phyloP scores from a whole-genome alignment of 1,140 invertebrate species.

The Leguminivora glycinivorella region DNA sequence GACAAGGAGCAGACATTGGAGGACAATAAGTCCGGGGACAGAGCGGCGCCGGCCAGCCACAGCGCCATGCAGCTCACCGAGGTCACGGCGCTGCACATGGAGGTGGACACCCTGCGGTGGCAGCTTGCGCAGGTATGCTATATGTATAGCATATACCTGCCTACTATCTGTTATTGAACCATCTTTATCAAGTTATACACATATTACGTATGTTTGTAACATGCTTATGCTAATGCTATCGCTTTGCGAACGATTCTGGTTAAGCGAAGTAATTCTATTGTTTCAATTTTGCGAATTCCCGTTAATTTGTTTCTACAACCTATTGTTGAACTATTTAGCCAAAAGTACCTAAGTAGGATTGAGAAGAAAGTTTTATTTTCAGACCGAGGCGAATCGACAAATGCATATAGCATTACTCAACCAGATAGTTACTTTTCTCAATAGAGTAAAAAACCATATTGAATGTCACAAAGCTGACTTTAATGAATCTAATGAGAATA shows the following conservation, averaged over 20 bases:
- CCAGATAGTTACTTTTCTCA: slow-evolving; percentile 87
- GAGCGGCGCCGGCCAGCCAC: slow-evolving; percentile 38
- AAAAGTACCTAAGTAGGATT: not conserved
- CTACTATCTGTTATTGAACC: not conserved
- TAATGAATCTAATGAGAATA: slow-evolving; percentile 28
- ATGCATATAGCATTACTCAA: slow-evolving; percentile 90
- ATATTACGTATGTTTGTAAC: too few relatives aligned
- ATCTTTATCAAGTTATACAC: not conserved
- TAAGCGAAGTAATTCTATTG: too few relatives aligned
- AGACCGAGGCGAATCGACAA: slow-evolving; percentile 87
- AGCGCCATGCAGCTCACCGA: slow-evolving; percentile 71
- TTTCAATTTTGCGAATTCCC: too few relatives aligned
- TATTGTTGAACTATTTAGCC: not conserved
- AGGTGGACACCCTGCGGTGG: slow-evolving; percentile 89
- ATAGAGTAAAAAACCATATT: slow-evolving; percentile 84
- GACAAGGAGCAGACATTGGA: slow-evolving; percentile 54
- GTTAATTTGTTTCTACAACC: not conserved
- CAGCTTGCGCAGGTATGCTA: slow-evolving; percentile 86
- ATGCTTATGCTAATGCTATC: too few relatives aligned
- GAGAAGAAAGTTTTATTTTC: slow-evolving; percentile 54
- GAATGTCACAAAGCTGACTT: slow-evolving; percentile 62
- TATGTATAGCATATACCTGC: too few relatives aligned
- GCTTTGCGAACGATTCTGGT: too few relatives aligned
- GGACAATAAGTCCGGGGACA: slow-evolving; percentile 52
- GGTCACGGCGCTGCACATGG: slow-evolving; percentile 84